These are phyloP conservation scores for Anguilla rostrata DNA, from an alignment of 2,113 vertebrate species.

Conservation along the genomic window DNA sequence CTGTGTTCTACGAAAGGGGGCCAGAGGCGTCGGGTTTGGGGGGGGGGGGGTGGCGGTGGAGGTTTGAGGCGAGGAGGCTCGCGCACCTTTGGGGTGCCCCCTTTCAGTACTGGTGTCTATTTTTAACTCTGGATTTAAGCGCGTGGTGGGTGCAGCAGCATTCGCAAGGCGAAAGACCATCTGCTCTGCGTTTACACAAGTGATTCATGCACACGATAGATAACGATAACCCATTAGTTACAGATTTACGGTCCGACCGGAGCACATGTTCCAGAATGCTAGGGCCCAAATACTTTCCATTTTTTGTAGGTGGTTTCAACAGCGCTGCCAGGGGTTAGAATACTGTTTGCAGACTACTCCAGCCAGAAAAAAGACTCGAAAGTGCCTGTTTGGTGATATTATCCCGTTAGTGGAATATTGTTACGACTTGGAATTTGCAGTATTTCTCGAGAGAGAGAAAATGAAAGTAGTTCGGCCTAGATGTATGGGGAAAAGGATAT, in stretches of 20 bases:
- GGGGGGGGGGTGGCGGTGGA: neutral
- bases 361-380: neutral
- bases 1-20: neutral
- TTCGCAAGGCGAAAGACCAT: constrained; percentile 26
- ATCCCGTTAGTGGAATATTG: neutral
- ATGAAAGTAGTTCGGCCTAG: neutral
- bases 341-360: neutral
- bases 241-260: neutral
- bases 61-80: neutral
- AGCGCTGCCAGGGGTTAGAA: neutral
- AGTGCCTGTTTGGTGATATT: neutral
- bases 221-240: neutral
- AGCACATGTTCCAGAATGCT: constrained; percentile 4
- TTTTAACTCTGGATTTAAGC: constrained; percentile 28
- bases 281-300: neutral
- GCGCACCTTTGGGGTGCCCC: constrained; percentile 32
- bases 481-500: neutral
- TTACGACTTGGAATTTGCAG: neutral
- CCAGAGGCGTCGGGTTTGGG: neutral
- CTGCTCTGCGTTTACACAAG: constrained; percentile 25
- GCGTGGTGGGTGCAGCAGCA: neutral
- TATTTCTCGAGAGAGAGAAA: neutral
- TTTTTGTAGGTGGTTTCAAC: neutral
- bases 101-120: constrained; percentile 28
- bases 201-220: neutral